A percentile compares a stretch with the other conserved stretches of the same genome.
Conservation (phyloP, 2,113 vertebrate species). For the Oenanthe melanoleuca region DNA sequence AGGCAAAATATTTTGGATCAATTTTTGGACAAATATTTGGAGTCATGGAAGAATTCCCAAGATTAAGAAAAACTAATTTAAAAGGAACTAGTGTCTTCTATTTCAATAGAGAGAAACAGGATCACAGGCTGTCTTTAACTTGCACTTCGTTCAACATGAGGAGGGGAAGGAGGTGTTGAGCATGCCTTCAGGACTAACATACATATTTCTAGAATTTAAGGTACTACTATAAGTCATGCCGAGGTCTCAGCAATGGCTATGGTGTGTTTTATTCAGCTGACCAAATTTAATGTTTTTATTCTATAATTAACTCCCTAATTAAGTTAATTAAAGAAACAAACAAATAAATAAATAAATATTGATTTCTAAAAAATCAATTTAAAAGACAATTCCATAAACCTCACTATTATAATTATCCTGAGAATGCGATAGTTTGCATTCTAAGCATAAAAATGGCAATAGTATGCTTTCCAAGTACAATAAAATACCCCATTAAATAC, state of each 20-base stretch:
- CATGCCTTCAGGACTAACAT: not conserved
- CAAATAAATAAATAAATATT: not conserved
- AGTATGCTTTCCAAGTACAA: constrained; percentile 12
- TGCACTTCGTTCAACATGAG: not conserved
- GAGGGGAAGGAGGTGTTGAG: not conserved
- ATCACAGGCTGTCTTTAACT: not conserved
- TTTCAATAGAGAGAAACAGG: not conserved
- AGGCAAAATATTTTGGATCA: not conserved
- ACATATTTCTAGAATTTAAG: not conserved
- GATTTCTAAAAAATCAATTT: not conserved
- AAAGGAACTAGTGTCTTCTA: not conserved
- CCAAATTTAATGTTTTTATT: not conserved
- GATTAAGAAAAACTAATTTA: not conserved
- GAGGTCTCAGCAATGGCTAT: not conserved
- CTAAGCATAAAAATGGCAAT: constrained; percentile 45
- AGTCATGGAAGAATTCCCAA: not conserved
- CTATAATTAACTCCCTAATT: not conserved
- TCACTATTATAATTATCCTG: not conserved
- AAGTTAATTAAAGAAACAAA: not conserved
- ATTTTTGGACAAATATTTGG: not conserved
- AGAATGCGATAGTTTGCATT: constrained; percentile 35
- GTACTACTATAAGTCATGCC: not conserved
- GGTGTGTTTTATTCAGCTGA: not conserved
- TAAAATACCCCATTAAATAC: not conserved
- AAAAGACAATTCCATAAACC: not conserved